phyloP scores from a whole-genome alignment of 2,113 vertebrate species.

The Gallinago media region DNA sequence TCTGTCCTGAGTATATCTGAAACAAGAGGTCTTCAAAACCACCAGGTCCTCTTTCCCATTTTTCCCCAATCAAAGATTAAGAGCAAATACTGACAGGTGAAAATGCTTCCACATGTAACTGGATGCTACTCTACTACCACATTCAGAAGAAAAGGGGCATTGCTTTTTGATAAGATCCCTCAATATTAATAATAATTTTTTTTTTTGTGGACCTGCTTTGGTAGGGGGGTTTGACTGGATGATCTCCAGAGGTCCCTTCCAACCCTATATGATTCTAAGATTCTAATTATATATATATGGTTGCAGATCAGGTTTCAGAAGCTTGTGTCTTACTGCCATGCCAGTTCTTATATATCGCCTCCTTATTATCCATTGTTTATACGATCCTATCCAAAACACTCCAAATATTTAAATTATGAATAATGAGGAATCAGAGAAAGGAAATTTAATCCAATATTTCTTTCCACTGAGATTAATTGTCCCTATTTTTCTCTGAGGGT shows the following conservation, averaged over 20 bases:
- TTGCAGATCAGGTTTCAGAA: background rate
- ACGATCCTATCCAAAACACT: background rate
- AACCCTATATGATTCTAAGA: too few relatives aligned
- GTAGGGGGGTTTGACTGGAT: too few relatives aligned
- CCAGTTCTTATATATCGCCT: background rate
- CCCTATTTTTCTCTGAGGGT: background rate
- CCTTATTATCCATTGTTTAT: background rate
- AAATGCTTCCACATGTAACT: background rate
- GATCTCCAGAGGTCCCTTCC: too few relatives aligned
- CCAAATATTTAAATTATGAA: conserved; percentile 61
- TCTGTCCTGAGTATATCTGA: background rate
- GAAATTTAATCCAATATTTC: conserved; percentile 35
- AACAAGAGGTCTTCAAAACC: background rate
- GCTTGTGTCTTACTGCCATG: background rate
- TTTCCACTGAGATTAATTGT: conserved; percentile 62
- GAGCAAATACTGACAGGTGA: background rate
- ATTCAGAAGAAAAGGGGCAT: background rate
- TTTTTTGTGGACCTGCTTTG: too few relatives aligned
- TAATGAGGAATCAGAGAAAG: conserved; percentile 39
- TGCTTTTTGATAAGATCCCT: background rate
- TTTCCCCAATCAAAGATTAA: background rate
- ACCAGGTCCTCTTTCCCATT: background rate
- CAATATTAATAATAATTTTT: background rate
- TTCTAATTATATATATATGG: too few relatives aligned
- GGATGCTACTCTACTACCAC: background rate